Conservation (phyloP, 2,888 invertebrate genomes). For the Dasypogon diadema region DNA sequence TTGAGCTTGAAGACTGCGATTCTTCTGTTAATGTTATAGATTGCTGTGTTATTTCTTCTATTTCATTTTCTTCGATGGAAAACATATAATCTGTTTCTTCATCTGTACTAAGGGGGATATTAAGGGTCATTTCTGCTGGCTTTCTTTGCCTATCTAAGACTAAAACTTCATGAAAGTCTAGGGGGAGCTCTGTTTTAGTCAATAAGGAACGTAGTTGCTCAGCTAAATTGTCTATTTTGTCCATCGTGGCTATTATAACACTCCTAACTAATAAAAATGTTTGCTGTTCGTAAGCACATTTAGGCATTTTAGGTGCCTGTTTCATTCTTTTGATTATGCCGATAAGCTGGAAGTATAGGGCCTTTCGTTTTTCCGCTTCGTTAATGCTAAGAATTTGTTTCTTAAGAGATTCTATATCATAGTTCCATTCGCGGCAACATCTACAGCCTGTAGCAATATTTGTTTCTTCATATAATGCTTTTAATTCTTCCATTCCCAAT, state of each 20-base stretch:
- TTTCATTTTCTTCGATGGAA: neutral
- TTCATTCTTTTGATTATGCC: conserved; percentile 27
- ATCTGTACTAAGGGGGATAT: neutral
- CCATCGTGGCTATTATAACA: conserved; percentile 28
- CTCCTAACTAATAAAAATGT: conserved; percentile 50
- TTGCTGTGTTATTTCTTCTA: neutral
- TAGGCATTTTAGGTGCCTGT: neutral
- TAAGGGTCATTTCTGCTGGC: neutral
- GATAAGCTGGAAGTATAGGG: conserved; percentile 21
- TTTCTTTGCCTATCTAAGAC: conserved; percentile 19
- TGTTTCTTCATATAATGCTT: conserved; percentile 31
- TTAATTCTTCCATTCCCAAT: conserved; percentile 32
- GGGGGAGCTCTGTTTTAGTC: conserved; percentile 21
- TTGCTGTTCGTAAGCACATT: conserved; percentile 43
- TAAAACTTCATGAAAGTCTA: conserved; percentile 52
- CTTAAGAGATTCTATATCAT: conserved; percentile 42
- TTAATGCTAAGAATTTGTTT: conserved; percentile 35
- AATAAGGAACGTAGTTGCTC: neutral
- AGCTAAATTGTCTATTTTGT: conserved; percentile 38
- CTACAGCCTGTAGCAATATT: neutral
- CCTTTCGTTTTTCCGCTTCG: conserved; percentile 31
- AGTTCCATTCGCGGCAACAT: conserved; percentile 48
- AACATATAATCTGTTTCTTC: neutral
- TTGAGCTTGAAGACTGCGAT: neutral
- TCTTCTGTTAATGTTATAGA: neutral